A percentile compares a stretch with the other conserved stretches of the same genome.
These are phyloP conservation scores for Myiopsitta monachus DNA, from an alignment of 2,113 vertebrate genomes.

Conservation along the genomic window DNA sequence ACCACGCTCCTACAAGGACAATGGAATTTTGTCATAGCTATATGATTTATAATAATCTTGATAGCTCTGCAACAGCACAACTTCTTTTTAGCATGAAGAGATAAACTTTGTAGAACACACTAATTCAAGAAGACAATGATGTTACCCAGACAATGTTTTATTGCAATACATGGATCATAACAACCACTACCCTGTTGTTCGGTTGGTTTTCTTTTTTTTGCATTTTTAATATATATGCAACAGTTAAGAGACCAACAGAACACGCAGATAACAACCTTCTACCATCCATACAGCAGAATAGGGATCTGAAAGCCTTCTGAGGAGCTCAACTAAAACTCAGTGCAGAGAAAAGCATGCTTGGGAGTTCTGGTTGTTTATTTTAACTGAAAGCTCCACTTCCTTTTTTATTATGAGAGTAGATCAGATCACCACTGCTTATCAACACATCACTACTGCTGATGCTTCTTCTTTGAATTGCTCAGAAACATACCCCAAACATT, in stretches of 20 bases:
- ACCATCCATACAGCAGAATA: neutral
- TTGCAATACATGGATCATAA: neutral
- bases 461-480: neutral
- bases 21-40: slow-evolving; percentile 38
- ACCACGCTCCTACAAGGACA: slow-evolving; percentile 20
- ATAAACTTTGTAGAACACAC: slow-evolving; percentile 1
- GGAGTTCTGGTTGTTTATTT: neutral
- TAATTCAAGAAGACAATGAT: slow-evolving; percentile 31
- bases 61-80: neutral
- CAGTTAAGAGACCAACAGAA: neutral
- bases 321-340: neutral
- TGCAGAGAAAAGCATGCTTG: neutral
- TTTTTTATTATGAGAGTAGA: neutral
- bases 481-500: neutral
- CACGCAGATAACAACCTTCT: neutral
- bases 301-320: neutral
- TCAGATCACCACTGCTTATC: neutral
- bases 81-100: slow-evolving; percentile 19
- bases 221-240: neutral
- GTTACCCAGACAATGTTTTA: slow-evolving; percentile 6
- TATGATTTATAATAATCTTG: slow-evolving; percentile 32
- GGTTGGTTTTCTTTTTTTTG: neutral
- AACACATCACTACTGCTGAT: neutral
- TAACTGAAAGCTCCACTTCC: neutral
- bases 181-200: neutral